Percentiles rank a stretch among this genome's conserved stretches.
phyloP scores from a whole-genome alignment of 2,888 invertebrate genomes.

The Lithophane socia region DNA sequence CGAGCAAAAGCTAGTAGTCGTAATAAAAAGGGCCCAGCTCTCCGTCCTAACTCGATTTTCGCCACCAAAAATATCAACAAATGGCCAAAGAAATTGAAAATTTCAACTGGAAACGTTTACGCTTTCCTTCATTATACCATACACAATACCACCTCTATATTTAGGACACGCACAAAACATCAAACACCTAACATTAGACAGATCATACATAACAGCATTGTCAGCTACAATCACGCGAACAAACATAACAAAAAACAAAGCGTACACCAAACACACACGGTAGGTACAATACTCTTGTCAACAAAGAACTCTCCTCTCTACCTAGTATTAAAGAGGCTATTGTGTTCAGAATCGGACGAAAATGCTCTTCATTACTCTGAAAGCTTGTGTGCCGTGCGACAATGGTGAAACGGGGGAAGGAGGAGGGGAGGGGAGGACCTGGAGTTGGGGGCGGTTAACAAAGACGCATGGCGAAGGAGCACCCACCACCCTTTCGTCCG shows the following conservation, averaged over 20 bases:
- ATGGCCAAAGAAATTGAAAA: constrained; percentile 1
- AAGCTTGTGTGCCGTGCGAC: constrained; percentile 90
- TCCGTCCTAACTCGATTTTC: background rate
- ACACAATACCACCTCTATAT: constrained; percentile 40
- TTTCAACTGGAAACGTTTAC: background rate
- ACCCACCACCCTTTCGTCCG: constrained; percentile 88
- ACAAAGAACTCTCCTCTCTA: constrained; percentile 89
- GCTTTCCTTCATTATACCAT: background rate
- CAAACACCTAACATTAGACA: constrained; percentile 71
- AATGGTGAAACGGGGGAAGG: constrained; percentile 81
- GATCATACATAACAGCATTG: constrained; percentile 76
- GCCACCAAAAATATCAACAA: background rate
- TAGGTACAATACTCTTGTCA: constrained; percentile 83
- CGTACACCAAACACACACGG: constrained; percentile 85
- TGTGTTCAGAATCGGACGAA: constrained; percentile 90
- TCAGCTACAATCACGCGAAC: constrained; percentile 85
- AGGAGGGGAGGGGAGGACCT: constrained; percentile 53
- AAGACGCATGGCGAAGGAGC: constrained; percentile 86
- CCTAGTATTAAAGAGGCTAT: constrained; percentile 89
- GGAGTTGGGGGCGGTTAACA: constrained; percentile 76
- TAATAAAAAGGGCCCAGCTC: background rate
- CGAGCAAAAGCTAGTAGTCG: background rate
- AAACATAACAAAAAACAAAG: constrained; percentile 80
- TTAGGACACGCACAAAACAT: constrained; percentile 61
- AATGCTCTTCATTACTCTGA: constrained; percentile 91